Conservation (phyloP, 1,140 invertebrate species). For the Plutomurus gul region DNA sequence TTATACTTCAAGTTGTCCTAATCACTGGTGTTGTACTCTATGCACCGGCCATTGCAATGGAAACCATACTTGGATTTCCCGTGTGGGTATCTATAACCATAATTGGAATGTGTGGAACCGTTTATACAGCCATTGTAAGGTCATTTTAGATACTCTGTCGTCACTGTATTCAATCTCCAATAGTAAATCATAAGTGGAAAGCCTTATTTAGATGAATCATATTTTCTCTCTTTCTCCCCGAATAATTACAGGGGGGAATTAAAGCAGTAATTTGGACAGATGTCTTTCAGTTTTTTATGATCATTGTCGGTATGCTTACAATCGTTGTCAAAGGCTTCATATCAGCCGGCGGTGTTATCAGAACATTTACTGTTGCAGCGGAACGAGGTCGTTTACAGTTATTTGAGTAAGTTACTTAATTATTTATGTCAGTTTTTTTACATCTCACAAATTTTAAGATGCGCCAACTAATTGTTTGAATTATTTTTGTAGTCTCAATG, state of each 20-base stretch:
- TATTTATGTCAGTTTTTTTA: background rate
- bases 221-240: background rate
- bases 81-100: slow-evolving; percentile 42
- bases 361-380: background rate
- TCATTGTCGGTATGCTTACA: slow-evolving; percentile 46
- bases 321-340: slow-evolving; percentile 46
- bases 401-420: slow-evolving; percentile 36
- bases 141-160: no score
- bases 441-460: background rate
- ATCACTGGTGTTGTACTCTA: slow-evolving; percentile 42
- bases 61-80: slow-evolving; percentile 52
- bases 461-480: background rate
- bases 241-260: slow-evolving; percentile 37
- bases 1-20: slow-evolving; percentile 44
- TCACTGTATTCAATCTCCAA: no score
- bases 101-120: slow-evolving; percentile 45
- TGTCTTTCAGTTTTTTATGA: slow-evolving; percentile 48
- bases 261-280: slow-evolving; percentile 50
- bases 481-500: slow-evolving; percentile 55
- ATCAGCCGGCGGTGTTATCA: slow-evolving; percentile 14
- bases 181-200: background rate
- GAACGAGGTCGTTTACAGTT: slow-evolving; percentile 37
- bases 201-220: background rate
- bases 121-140: slow-evolving; percentile 50
- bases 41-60: slow-evolving; percentile 50